phyloP scores from a whole-genome alignment of 2,888 invertebrate genomes.

The Synergus itoensis region DNA sequence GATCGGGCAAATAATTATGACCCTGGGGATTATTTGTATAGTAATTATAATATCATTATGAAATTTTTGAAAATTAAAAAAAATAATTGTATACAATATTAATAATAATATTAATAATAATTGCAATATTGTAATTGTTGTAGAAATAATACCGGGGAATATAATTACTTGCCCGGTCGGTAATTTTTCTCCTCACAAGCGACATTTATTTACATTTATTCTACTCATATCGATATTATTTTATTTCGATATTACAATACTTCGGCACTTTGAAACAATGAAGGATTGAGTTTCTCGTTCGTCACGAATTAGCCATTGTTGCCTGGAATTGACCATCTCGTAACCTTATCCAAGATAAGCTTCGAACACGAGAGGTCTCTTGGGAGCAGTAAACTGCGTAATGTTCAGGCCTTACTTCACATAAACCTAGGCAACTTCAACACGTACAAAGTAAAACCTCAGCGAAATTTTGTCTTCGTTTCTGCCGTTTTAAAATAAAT shows the following conservation, averaged over 20 bases:
- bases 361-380: slow-evolving; percentile 4
- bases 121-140: too few relatives aligned
- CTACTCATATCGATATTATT: background rate
- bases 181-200: too few relatives aligned
- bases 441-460: slow-evolving; percentile 63
- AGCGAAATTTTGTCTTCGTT: slow-evolving; percentile 54
- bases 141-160: too few relatives aligned
- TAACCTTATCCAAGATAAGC: slow-evolving; percentile 20
- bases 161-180: too few relatives aligned
- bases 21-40: too few relatives aligned
- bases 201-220: too few relatives aligned
- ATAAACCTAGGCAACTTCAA: slow-evolving; percentile 17
- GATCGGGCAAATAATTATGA: too few relatives aligned
- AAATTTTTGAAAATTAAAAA: too few relatives aligned
- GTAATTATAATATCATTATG: too few relatives aligned
- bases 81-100: too few relatives aligned
- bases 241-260: background rate
- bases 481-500: background rate
- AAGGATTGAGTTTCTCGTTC: background rate
- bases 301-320: slow-evolving; percentile 12
- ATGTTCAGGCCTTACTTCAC: slow-evolving; percentile 30
- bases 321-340: slow-evolving; percentile 9
- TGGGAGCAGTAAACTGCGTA: slow-evolving; percentile 20
- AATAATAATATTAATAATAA: too few relatives aligned
- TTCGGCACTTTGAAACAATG: too few relatives aligned